Conservation (phyloP, 92 coral and sea anemone genomes). For the Nematostella vectensis region DNA sequence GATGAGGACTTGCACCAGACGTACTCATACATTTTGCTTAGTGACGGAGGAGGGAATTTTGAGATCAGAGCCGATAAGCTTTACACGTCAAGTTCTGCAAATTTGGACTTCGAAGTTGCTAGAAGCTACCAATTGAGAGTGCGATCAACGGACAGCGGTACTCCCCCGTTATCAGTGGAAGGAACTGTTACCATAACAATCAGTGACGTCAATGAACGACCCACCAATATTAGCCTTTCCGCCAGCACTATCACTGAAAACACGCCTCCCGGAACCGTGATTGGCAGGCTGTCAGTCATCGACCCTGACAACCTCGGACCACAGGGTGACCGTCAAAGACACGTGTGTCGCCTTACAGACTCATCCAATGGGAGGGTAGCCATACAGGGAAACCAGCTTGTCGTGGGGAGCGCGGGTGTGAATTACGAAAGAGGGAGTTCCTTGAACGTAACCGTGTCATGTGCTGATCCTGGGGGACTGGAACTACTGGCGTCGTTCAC, state of each 20-base stretch:
- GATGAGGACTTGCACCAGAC: conserved; percentile 83
- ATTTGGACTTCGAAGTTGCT: conserved; percentile 54
- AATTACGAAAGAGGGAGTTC: conserved; percentile 52
- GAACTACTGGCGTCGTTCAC: conserved; percentile 34
- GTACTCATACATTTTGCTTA: conserved; percentile 44
- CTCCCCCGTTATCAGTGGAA: conserved; percentile 46
- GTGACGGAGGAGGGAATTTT: conserved; percentile 50
- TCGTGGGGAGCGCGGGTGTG: conserved; percentile 64
- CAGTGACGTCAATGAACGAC: conserved; percentile 69
- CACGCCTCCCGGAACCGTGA: conserved; percentile 47
- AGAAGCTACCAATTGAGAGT: conserved; percentile 38
- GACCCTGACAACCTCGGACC: conserved; percentile 79
- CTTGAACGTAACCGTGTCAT: conserved; percentile 46
- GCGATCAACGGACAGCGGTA: conserved; percentile 74
- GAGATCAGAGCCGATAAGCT: conserved; percentile 62
- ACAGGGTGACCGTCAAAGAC: conserved; percentile 37
- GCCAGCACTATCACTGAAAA: conserved; percentile 41
- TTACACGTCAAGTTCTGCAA: conserved; percentile 54
- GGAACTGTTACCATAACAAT: conserved; percentile 38
- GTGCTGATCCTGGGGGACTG: conserved; percentile 65
- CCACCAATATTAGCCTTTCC: conserved; percentile 56
- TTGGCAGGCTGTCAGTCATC: conserved; percentile 59
- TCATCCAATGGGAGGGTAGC: conserved; percentile 64
- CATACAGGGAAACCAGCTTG: conserved; percentile 34
- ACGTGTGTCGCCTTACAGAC: conserved; percentile 50